Conservation (phyloP, 2,888 invertebrate species). For the Nysson spinosus region DNA sequence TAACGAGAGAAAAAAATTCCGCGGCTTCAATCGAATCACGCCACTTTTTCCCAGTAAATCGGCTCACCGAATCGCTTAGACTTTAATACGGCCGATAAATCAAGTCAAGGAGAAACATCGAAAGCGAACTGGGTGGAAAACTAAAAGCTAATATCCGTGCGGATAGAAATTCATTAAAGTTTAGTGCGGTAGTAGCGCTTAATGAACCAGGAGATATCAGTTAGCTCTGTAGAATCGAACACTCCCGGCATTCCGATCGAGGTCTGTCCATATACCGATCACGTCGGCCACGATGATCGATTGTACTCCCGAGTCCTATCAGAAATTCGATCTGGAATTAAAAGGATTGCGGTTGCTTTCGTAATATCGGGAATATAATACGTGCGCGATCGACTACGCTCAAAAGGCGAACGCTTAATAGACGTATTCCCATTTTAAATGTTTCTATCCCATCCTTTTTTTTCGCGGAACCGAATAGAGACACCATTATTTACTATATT, state of each 20-base stretch:
- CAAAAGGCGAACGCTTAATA: conserved; percentile 46
- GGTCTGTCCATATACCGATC: conserved; percentile 64
- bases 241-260: conserved; percentile 41
- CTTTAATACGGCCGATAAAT: conserved; percentile 38
- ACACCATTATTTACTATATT: background rate
- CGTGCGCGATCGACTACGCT: conserved; percentile 14
- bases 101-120: conserved; percentile 42
- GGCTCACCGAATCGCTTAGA: conserved; percentile 11
- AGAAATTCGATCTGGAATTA: conserved; percentile 62
- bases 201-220: conserved; percentile 42
- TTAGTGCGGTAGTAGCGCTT: conserved; percentile 29
- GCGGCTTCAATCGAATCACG: background rate
- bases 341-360: conserved; percentile 49
- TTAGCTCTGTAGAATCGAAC: conserved; percentile 41
- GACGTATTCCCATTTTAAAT: too few relatives aligned
- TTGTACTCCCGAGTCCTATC: conserved; percentile 65
- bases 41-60: background rate
- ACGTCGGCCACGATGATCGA: conserved; percentile 67
- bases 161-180: conserved; percentile 41
- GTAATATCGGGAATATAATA: conserved; percentile 39
- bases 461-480: conserved; percentile 1
- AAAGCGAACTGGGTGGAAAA: conserved; percentile 27
- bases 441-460: too few relatives aligned
- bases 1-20: too few relatives aligned
- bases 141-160: conserved; percentile 27